These are phyloP conservation scores for Lithobates pipiens DNA, from an alignment of 2,797 vertebrate species.

Conservation along the genomic window DNA sequence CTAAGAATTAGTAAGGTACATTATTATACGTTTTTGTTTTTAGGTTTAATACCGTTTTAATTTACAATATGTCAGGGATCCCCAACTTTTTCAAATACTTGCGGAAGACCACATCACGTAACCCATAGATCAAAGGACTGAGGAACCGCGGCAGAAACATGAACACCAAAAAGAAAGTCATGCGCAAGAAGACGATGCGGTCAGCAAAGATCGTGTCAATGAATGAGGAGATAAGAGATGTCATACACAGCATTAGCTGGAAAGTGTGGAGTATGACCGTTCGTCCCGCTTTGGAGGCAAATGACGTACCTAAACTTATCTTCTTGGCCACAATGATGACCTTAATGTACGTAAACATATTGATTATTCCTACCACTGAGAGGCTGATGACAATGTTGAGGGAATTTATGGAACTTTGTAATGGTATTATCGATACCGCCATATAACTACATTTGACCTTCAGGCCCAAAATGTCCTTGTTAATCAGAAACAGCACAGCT, in stretches of 20 bases:
- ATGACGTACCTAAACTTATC: not conserved
- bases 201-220: slow-evolving; percentile 63
- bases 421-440: not conserved
- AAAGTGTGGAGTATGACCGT: slow-evolving; percentile 27
- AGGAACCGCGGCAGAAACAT: slow-evolving; percentile 16
- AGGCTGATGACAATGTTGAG: not conserved
- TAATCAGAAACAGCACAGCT: not conserved
- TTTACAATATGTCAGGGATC: no score
- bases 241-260: slow-evolving; percentile 25
- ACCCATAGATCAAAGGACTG: slow-evolving; percentile 24
- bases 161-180: not conserved
- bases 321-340: not conserved
- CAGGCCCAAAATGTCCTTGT: not conserved
- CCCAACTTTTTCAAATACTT: not conserved
- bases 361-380: not conserved
- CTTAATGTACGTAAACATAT: not conserved
- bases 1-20: no score
- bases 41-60: no score
- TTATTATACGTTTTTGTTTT: no score
- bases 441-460: not conserved
- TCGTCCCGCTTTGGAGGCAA: not conserved
- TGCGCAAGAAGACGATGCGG: not conserved
- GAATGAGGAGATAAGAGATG: slow-evolving; percentile 59
- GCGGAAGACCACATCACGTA: slow-evolving; percentile 18
- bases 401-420: not conserved